Evolutionary conservation across 2,888 invertebrate species (phyloP).

Genomic region (Leptogaster cylindrica): DNA sequence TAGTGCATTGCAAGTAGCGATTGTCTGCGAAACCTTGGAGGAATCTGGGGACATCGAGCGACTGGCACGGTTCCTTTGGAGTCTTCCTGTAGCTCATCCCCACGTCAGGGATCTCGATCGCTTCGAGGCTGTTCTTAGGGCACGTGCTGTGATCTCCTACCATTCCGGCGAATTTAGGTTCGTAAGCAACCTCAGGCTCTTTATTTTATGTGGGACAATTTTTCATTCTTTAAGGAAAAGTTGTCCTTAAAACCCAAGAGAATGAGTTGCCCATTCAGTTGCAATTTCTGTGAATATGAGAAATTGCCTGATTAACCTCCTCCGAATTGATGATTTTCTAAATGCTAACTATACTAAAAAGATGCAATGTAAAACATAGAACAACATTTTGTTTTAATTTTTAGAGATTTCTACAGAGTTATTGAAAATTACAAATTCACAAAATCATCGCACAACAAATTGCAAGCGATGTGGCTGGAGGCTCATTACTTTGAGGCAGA

Average conservation of each 20-base stretch:
- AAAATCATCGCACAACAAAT: constrained; percentile 85
- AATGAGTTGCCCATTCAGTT: too few species aligned
- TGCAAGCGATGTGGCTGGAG: constrained; percentile 92
- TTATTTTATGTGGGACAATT: neutral
- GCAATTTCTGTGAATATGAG: too few species aligned
- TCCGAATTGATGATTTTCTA: too few species aligned
- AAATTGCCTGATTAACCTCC: too few species aligned
- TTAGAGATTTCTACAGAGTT: constrained; percentile 83
- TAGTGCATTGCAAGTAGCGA: constrained; percentile 75
- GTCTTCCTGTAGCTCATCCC: constrained; percentile 88
- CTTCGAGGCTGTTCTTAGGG: constrained; percentile 85
- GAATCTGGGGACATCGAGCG: constrained; percentile 92
- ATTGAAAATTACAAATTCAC: constrained; percentile 89
- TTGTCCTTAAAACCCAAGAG: too few species aligned
- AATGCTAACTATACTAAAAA: too few species aligned
- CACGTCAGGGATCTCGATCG: constrained; percentile 82
- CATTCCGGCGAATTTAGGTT: constrained; percentile 83
- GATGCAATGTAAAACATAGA: too few species aligned
- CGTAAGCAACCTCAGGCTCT: too few species aligned
- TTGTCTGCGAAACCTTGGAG: constrained; percentile 94
- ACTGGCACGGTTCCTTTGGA: constrained; percentile 87
- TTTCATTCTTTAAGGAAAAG: neutral
- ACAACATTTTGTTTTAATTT: too few species aligned
- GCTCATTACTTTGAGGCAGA: constrained; percentile 94
- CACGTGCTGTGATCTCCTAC: constrained; percentile 86